A percentile compares a stretch with the other conserved stretches of the same genome.
phyloP scores from a whole-genome alignment of 2,888 invertebrate species.

The Rhogogaster chlorosoma region DNA sequence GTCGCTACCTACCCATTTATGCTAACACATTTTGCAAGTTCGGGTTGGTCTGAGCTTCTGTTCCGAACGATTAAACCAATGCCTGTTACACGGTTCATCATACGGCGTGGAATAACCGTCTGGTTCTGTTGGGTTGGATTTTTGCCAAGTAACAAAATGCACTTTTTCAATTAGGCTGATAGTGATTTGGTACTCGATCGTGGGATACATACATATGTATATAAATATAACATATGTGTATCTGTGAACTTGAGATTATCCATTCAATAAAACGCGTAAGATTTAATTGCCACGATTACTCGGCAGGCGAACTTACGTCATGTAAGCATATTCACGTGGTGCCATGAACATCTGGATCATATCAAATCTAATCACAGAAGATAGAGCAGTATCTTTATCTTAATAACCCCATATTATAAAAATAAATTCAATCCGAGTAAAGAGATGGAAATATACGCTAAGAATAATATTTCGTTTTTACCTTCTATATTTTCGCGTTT shows the following conservation, averaged over 20 bases:
- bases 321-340: not conserved
- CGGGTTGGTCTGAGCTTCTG: not conserved
- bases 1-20: not conserved
- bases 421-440: not conserved
- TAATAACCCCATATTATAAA: not conserved
- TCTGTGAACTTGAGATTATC: not conserved
- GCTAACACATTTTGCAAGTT: not conserved
- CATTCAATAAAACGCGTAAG: not conserved
- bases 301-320: not conserved
- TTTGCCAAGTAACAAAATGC: not conserved
- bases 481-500: no score
- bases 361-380: not conserved
- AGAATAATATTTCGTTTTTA: not conserved
- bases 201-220: not conserved
- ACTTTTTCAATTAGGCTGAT: not conserved
- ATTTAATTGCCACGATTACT: not conserved
- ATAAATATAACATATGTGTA: not conserved
- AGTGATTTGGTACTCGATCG: not conserved
- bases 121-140: not conserved
- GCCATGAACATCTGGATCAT: not conserved
- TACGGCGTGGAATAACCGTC: not conserved
- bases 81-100: not conserved
- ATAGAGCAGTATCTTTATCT: not conserved
- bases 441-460: not conserved
- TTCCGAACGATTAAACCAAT: constrained; percentile 22